Conservation (phyloP, 2,888 invertebrate species). For the Leptarthrus brevirostris region DNA sequence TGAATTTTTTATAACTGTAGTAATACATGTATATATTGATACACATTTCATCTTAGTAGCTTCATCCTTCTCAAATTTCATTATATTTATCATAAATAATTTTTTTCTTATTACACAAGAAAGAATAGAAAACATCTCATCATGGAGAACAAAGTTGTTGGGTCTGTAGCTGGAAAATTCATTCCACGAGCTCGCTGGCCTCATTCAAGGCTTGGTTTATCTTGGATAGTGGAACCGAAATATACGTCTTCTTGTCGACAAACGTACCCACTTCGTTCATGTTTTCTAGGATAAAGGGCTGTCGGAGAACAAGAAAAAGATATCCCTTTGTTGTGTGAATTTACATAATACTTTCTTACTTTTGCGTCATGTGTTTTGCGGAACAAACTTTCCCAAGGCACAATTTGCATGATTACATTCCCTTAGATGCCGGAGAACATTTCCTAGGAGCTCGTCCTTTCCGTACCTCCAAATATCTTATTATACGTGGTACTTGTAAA, state of each 20-base stretch:
- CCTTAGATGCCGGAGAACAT: conserved; percentile 40
- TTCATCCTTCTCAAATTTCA: conserved; percentile 33
- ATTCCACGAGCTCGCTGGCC: conserved; percentile 21
- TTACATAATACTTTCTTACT: conserved; percentile 55
- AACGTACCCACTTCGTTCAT: conserved; percentile 28
- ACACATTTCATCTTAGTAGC: conserved; percentile 21
- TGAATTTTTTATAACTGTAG: conserved; percentile 22
- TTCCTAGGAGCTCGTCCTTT: conserved; percentile 3
- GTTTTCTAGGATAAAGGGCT: conserved; percentile 37
- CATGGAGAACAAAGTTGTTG: not conserved
- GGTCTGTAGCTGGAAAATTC: conserved; percentile 22
- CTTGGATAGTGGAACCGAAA: not conserved
- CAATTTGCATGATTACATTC: conserved; percentile 55
- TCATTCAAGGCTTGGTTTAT: conserved; percentile 1
- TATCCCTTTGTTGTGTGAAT: conserved; percentile 54
- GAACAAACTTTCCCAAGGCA: conserved; percentile 53
- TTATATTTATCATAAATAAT: conserved; percentile 44
- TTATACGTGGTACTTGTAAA: conserved; percentile 30
- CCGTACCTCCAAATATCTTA: conserved; percentile 30
- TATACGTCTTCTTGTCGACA: not conserved
- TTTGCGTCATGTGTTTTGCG: conserved; percentile 53
- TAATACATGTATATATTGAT: conserved; percentile 30
- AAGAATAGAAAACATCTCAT: conserved; percentile 40
- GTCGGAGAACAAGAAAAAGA: conserved; percentile 45
- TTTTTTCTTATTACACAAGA: conserved; percentile 29